Conservation (phyloP, 2,797 vertebrate genomes). For the Perodicticus potto region DNA sequence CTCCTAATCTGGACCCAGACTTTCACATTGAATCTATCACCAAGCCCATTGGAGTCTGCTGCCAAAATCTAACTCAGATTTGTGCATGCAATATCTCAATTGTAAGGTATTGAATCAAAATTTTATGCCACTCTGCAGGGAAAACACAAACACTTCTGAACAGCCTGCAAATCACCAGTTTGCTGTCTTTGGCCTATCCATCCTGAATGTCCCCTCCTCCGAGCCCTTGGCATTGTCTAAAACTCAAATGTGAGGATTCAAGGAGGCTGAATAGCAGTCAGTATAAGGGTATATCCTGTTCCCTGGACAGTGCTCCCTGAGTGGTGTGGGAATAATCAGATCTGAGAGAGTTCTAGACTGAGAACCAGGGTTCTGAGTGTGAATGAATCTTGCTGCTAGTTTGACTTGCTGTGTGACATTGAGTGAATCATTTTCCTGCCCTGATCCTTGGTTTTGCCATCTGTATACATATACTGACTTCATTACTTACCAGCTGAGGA, state of each 20-base stretch:
- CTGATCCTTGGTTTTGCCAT: neutral
- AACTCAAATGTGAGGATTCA: neutral
- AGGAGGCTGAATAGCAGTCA: neutral
- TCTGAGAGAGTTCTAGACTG: neutral
- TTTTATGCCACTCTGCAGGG: neutral
- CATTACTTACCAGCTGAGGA: neutral
- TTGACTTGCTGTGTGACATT: neutral
- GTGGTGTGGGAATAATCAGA: neutral
- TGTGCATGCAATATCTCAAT: neutral
- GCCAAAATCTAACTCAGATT: neutral
- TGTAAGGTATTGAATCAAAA: neutral
- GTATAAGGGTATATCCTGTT: neutral
- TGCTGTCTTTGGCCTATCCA: neutral
- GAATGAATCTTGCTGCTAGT: neutral
- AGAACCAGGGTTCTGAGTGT: neutral
- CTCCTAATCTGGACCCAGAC: too few relatives aligned
- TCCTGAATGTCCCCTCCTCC: neutral
- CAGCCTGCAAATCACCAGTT: neutral
- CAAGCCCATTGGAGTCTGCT: neutral
- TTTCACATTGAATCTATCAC: neutral
- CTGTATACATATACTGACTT: neutral
- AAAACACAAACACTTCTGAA: neutral
- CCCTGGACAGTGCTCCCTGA: neutral
- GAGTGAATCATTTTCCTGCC: neutral
- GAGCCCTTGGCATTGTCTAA: neutral